Evolutionary conservation across 2,888 invertebrate genomes (phyloP).

Genomic region (Halictus quadricinctus): DNA sequence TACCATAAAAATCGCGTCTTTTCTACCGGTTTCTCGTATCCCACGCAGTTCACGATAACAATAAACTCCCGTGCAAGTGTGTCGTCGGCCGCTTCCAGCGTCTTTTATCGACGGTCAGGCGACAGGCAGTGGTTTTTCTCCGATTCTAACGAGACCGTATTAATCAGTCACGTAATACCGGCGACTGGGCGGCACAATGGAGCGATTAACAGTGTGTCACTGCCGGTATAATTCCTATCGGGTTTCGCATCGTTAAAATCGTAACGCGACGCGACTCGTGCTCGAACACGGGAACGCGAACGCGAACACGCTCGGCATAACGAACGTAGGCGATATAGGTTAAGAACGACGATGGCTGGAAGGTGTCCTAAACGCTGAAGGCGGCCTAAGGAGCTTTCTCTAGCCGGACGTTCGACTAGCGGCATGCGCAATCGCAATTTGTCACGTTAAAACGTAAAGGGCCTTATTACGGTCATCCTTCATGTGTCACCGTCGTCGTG

Average conservation of each 20-base stretch:
- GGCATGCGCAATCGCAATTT: slow-evolving; percentile 67
- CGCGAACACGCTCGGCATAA: neutral
- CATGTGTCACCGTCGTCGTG: slow-evolving; percentile 63
- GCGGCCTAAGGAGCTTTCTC: slow-evolving; percentile 11
- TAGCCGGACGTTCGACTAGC: slow-evolving; percentile 47
- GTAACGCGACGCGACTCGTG: neutral
- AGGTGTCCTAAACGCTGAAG: slow-evolving; percentile 42
- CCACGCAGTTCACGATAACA: neutral
- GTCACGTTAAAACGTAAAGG: slow-evolving; percentile 69
- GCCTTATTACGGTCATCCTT: slow-evolving; percentile 68
- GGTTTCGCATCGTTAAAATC: slow-evolving; percentile 31
- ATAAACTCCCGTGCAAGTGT: slow-evolving; percentile 7
- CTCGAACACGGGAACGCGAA: neutral
- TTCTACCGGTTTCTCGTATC: neutral
- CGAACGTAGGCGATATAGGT: slow-evolving; percentile 52
- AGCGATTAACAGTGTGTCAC: slow-evolving; percentile 46
- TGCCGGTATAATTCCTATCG: slow-evolving; percentile 43
- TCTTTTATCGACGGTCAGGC: neutral
- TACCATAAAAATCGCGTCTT: neutral
- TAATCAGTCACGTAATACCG: slow-evolving; percentile 12
- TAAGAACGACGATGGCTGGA: slow-evolving; percentile 32
- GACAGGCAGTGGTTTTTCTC: slow-evolving; percentile 18
- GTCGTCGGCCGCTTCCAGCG: slow-evolving; percentile 10
- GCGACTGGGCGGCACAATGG: slow-evolving; percentile 39
- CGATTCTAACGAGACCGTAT: slow-evolving; percentile 31